Conservation (phyloP, 2,888 invertebrate species). For the Tubiluchus corallicola region DNA sequence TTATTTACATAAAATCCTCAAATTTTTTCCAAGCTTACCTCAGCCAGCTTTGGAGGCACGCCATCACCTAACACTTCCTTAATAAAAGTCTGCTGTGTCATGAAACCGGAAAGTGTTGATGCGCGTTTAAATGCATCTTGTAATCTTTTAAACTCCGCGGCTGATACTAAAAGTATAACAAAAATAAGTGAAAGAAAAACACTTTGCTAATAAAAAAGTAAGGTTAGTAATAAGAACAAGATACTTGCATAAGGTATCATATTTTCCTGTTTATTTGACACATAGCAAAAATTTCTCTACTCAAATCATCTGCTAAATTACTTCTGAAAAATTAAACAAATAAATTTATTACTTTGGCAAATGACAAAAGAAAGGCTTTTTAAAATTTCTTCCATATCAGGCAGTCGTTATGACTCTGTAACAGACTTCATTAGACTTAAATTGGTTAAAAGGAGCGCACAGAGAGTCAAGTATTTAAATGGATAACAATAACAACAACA, state of each 20-base stretch:
- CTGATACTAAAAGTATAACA: conserved; percentile 57
- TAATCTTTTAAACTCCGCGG: conserved; percentile 58
- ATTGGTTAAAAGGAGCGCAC: no score
- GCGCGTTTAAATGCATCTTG: conserved; percentile 71
- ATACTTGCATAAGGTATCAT: not conserved
- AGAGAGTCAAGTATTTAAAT: no score
- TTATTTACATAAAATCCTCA: not conserved
- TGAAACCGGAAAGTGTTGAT: conserved; percentile 46
- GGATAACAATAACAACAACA: no score
- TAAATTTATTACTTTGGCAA: no score
- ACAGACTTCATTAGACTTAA: no score
- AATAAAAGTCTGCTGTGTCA: conserved; percentile 55
- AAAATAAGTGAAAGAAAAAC: conserved; percentile 11
- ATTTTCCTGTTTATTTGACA: not conserved
- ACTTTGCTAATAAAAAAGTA: conserved; percentile 12
- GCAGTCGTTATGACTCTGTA: no score
- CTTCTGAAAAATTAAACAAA: no score
- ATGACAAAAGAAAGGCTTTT: no score
- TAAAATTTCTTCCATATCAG: no score
- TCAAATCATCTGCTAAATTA: no score
- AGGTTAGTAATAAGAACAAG: conserved; percentile 4
- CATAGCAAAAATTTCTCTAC: no score
- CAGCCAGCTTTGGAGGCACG: conserved; percentile 58
- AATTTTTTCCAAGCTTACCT: conserved; percentile 30
- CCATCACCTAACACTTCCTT: conserved; percentile 71